A percentile compares a stretch with the other conserved stretches of the same genome.
Evolutionary conservation across 2,888 invertebrate genomes (phyloP).

Genomic region (Anagyrus pseudococci): DNA sequence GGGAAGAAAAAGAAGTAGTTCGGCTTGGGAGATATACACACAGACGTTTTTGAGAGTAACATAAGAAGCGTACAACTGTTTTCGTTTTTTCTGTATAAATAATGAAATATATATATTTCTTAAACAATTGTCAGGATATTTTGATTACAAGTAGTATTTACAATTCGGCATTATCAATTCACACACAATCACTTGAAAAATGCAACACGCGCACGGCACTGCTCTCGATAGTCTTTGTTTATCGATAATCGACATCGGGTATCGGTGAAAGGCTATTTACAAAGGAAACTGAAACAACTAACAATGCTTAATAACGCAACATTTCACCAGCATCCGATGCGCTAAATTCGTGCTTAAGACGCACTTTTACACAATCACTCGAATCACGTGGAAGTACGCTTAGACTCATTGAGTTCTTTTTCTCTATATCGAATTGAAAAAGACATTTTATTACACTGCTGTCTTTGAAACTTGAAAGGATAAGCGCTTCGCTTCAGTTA

Average conservation of each 20-base stretch:
- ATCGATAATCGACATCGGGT: conserved; percentile 31
- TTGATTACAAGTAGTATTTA: conserved; percentile 53
- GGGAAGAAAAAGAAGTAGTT: conserved; percentile 37
- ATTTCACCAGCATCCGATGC: conserved; percentile 33
- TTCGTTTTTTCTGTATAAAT: conserved; percentile 54
- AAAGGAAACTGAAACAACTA: too few relatives aligned
- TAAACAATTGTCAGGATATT: conserved; percentile 54
- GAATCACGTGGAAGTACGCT: conserved; percentile 35
- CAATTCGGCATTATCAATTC: conserved; percentile 54
- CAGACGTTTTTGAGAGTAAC: conserved; percentile 12
- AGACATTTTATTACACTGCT: conserved; percentile 20
- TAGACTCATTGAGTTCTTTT: conserved; percentile 15
- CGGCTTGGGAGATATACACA: too few relatives aligned
- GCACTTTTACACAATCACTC: conserved; percentile 20
- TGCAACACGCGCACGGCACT: conserved; percentile 39
- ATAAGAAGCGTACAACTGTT: neutral
- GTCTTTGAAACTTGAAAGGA: conserved; percentile 32
- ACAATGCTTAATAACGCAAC: neutral
- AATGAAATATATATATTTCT: conserved; percentile 60
- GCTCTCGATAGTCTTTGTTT: conserved; percentile 31
- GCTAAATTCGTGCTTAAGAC: conserved; percentile 23
- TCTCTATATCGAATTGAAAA: conserved; percentile 3
- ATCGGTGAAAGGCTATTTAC: conserved; percentile 22
- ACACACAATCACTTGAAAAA: conserved; percentile 47
- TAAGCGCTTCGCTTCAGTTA: conserved; percentile 20